phyloP scores from a whole-genome alignment of 2,888 invertebrate genomes.

The Caenorhabditis afra region DNA sequence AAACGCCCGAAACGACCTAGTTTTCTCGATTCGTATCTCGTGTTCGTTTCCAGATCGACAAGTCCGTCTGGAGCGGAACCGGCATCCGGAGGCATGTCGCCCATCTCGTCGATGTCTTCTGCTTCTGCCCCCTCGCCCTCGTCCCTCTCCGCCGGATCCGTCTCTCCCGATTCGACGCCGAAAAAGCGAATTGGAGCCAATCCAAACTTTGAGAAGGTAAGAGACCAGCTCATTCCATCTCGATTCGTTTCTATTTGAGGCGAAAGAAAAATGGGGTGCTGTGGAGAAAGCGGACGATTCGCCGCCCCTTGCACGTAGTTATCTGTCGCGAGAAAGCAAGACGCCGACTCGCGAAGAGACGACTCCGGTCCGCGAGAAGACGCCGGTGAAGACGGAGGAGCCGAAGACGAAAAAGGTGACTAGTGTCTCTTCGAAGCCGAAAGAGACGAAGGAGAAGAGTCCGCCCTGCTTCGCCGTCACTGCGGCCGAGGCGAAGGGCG shows the following conservation, averaged over 20 bases:
- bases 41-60: conserved; percentile 41
- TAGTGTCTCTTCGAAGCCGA: conserved; percentile 22
- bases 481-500: conserved; percentile 60
- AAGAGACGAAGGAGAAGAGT: conserved; percentile 46
- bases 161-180: conserved; percentile 61
- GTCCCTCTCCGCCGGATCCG: conserved; percentile 65
- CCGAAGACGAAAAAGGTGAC: conserved; percentile 52
- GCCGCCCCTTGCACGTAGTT: conserved; percentile 34
- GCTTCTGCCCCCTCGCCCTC: conserved; percentile 68
- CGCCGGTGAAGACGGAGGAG: conserved; percentile 42
- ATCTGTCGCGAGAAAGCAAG: conserved; percentile 40
- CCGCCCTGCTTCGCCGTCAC: conserved; percentile 59
- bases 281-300: conserved; percentile 43
- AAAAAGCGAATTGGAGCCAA: conserved; percentile 45
- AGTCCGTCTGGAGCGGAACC: conserved; percentile 57
- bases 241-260: no score
- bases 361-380: conserved; percentile 42
- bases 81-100: conserved; percentile 55
- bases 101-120: conserved; percentile 66
- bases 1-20: conserved; percentile 15
- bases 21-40: conserved; percentile 18
- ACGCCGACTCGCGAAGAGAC: conserved; percentile 46
- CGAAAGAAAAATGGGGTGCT: conserved; percentile 61
- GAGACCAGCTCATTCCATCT: neutral
- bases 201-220: conserved; percentile 54